phyloP scores from a whole-genome alignment of 2,888 invertebrate species.

The Lochmaea crataegi region DNA sequence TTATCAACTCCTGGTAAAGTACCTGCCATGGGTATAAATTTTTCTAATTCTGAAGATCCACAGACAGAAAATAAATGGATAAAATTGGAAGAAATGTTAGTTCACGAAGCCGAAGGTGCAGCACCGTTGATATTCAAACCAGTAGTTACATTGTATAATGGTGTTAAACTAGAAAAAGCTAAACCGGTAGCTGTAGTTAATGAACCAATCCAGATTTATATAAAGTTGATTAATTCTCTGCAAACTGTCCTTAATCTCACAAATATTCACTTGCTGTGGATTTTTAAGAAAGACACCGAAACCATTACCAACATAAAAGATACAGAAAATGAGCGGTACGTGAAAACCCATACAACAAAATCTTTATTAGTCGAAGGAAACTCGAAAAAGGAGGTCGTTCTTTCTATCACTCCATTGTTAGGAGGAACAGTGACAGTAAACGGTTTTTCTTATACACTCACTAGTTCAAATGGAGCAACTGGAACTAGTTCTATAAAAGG shows the following conservation, averaged over 20 bases:
- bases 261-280: slow-evolving; percentile 81
- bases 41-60: slow-evolving; percentile 57
- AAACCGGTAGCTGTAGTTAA: slow-evolving; percentile 80
- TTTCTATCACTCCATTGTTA: slow-evolving; percentile 79
- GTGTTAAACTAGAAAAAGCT: slow-evolving; percentile 72
- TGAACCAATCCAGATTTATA: slow-evolving; percentile 84
- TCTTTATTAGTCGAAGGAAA: slow-evolving; percentile 71
- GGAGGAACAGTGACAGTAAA: slow-evolving; percentile 80
- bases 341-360: slow-evolving; percentile 71
- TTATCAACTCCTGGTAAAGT: slow-evolving; percentile 69
- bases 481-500: slow-evolving; percentile 69
- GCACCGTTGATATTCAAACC: slow-evolving; percentile 84
- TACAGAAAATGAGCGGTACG: slow-evolving; percentile 61
- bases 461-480: slow-evolving; percentile 55
- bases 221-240: slow-evolving; percentile 81
- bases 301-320: slow-evolving; percentile 61
- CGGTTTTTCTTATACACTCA: slow-evolving; percentile 70
- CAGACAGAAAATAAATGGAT: slow-evolving; percentile 69
- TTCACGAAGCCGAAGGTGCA: slow-evolving; percentile 76
- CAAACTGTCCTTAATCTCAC: slow-evolving; percentile 77
- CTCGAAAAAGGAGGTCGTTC: slow-evolving; percentile 72
- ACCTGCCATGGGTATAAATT: slow-evolving; percentile 68
- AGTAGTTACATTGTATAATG: slow-evolving; percentile 78
- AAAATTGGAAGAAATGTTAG: slow-evolving; percentile 81
- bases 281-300: slow-evolving; percentile 67